Conservation (phyloP, 2,113 vertebrate species). For the Sciurus niger region DNA sequence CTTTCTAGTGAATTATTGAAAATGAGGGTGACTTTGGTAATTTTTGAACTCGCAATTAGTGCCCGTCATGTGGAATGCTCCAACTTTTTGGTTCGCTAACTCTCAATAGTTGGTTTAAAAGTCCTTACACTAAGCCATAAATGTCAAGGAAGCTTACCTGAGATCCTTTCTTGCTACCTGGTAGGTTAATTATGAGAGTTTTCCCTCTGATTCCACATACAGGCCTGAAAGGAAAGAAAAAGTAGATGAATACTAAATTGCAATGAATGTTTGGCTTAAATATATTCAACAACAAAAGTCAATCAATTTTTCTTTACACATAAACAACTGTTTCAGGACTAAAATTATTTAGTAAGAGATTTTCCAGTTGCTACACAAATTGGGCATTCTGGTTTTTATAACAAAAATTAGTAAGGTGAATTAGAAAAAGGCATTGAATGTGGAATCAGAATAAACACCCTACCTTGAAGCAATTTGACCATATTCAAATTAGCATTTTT, state of each 20-base stretch:
- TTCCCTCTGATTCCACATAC: constrained; percentile 99
- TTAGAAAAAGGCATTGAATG: constrained; percentile 45
- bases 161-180: constrained; percentile 99
- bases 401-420: background rate
- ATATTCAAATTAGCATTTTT: background rate
- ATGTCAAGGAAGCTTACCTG: constrained; percentile 91
- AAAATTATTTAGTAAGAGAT: constrained; percentile 11
- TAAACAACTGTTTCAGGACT: constrained; percentile 55
- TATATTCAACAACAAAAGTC: constrained; percentile 71
- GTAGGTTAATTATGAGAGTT: constrained; percentile 99
- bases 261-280: constrained; percentile 45
- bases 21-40: background rate
- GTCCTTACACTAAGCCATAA: constrained; percentile 25
- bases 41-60: background rate
- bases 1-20: constrained; percentile 38
- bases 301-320: constrained; percentile 39
- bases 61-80: background rate
- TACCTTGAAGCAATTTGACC: constrained; percentile 27
- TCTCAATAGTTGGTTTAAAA: constrained; percentile 18
- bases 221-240: constrained; percentile 91
- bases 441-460: constrained; percentile 59
- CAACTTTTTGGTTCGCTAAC: background rate
- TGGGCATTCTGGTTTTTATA: constrained; percentile 48
- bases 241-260: constrained; percentile 72
- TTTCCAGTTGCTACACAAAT: constrained; percentile 20